These are phyloP conservation scores for Pyrrhia umbra DNA, from an alignment of 2,888 invertebrate genomes.

Conservation along the genomic window DNA sequence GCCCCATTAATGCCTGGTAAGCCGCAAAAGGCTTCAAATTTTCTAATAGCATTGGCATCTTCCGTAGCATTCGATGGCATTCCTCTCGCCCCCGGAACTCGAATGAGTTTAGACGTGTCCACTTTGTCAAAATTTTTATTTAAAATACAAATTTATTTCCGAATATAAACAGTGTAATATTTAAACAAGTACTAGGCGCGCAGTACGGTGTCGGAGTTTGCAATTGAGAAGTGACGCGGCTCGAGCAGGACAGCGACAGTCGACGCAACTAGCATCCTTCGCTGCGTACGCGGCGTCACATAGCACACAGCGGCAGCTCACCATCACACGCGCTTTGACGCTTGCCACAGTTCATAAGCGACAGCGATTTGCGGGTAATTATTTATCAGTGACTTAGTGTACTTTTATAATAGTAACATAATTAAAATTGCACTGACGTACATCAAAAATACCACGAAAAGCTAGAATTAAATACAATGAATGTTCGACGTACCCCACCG, in stretches of 20 bases:
- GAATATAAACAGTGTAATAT: conserved; percentile 9
- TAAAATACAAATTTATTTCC: too few relatives aligned
- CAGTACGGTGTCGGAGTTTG: neutral
- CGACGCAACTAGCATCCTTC: neutral
- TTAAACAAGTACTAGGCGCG: conserved; percentile 13
- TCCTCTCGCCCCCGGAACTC: too few relatives aligned
- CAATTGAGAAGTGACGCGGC: neutral
- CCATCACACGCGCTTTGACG: neutral
- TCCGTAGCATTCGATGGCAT: neutral
- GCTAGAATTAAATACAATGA: conserved; percentile 4
- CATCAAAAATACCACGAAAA: too few relatives aligned
- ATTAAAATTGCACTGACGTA: too few relatives aligned
- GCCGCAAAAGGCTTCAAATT: neutral
- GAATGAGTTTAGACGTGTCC: too few relatives aligned
- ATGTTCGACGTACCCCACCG: conserved; percentile 2
- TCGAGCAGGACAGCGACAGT: conserved; percentile 10
- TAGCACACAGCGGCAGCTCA: neutral
- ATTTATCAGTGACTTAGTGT: too few relatives aligned
- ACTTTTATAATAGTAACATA: too few relatives aligned
- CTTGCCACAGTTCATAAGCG: conserved; percentile 15
- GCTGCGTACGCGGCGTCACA: neutral
- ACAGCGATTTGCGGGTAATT: conserved; percentile 9
- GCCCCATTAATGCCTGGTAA: neutral
- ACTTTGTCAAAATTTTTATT: too few relatives aligned
- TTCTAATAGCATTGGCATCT: neutral